phyloP scores from a whole-genome alignment of 2,797 vertebrate genomes.

The Ciconia nigra region DNA sequence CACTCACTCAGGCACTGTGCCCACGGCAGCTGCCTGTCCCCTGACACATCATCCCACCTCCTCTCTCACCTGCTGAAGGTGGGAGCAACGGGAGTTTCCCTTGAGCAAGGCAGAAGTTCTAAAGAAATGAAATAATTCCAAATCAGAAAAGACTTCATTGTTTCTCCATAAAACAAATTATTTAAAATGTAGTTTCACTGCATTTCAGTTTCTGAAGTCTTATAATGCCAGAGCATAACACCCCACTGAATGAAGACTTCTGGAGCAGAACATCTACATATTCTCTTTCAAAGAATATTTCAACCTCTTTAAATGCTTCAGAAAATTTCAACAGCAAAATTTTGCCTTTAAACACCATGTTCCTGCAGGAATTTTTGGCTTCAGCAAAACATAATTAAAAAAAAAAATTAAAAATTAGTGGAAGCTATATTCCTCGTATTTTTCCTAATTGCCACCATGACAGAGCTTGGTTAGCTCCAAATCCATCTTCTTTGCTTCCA shows the following conservation, averaged over 20 bases:
- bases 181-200: not conserved
- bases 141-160: not conserved
- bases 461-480: not conserved
- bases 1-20: accelerated
- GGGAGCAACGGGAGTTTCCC: not conserved
- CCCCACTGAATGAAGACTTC: not conserved
- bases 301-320: not conserved
- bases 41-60: not conserved
- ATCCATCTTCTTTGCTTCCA: not conserved
- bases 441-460: not conserved
- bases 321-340: not conserved
- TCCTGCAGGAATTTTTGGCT: not conserved
- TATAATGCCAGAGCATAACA: not conserved
- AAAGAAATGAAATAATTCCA: not conserved
- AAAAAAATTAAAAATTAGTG: not conserved
- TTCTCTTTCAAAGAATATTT: not conserved
- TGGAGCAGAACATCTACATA: not conserved
- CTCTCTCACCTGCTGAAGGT: not conserved
- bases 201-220: not conserved
- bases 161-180: not conserved
- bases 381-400: not conserved
- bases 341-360: not conserved
- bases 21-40: accelerated
- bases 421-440: not conserved
- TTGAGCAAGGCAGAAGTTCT: not conserved